A percentile compares a stretch with the other conserved stretches of the same genome.
Conservation (phyloP, 2,113 vertebrate genomes). For the Burhinus bistriatus region DNA sequence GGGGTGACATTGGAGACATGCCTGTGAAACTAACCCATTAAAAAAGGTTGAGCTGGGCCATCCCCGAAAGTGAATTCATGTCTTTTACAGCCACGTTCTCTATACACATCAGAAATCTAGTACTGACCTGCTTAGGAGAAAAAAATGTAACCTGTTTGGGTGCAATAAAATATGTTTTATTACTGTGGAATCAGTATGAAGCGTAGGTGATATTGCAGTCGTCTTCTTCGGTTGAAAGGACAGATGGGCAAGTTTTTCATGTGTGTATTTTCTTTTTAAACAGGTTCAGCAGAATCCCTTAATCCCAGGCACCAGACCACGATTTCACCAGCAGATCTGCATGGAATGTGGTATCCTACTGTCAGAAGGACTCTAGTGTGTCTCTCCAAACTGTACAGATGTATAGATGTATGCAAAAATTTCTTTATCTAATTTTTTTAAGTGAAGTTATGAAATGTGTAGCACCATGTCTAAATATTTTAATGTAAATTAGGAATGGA, state of each 20-base stretch:
- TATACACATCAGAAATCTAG: neutral
- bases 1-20: neutral
- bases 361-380: slow-evolving; percentile 95
- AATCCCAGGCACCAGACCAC: slow-evolving; percentile 77
- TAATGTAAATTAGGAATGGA: neutral
- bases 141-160: neutral
- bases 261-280: neutral
- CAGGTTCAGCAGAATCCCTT: slow-evolving; percentile 79
- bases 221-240: neutral
- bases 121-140: neutral
- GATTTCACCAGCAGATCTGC: slow-evolving; percentile 95
- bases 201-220: neutral
- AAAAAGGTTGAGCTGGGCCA: neutral
- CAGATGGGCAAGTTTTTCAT: neutral
- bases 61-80: neutral
- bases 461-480: neutral
- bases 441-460: neutral
- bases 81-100: neutral
- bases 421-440: neutral
- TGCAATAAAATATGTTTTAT: neutral
- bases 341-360: slow-evolving; percentile 99
- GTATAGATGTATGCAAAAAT: slow-evolving; percentile 89
- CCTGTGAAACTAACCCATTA: neutral
- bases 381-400: slow-evolving; percentile 97
- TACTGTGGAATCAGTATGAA: neutral